These are phyloP conservation scores for Panagrolaimus sp. DNA, from an alignment of 1,140 invertebrate species.

Conservation along the genomic window DNA sequence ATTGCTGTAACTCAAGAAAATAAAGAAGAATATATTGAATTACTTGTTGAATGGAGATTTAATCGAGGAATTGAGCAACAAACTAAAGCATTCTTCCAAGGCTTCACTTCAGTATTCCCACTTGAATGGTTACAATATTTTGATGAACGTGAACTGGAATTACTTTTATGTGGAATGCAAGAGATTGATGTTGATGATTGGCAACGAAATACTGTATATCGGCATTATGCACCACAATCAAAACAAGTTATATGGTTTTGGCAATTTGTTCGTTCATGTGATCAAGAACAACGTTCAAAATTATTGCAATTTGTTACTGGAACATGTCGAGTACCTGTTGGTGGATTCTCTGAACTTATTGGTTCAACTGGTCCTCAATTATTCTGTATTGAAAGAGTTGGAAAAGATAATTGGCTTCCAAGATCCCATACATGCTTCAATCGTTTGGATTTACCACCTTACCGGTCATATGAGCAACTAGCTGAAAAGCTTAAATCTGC, in stretches of 20 bases:
- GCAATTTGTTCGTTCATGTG: constrained; percentile 84
- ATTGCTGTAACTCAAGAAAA: constrained; percentile 80
- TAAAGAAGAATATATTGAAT: constrained; percentile 89
- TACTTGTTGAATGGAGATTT: constrained; percentile 92
- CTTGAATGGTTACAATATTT: constrained; percentile 94
- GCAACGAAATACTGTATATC: constrained; percentile 88
- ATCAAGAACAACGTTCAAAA: constrained; percentile 84
- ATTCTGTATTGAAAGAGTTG: constrained; percentile 99
- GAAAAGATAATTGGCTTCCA: constrained; percentile 97
- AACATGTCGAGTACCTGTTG: constrained; percentile 86
- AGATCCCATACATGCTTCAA: constrained; percentile 94
- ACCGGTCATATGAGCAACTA: constrained; percentile 89
- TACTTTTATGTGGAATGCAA: constrained; percentile 92
- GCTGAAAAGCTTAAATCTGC: constrained; percentile 92
- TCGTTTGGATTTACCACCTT: constrained; percentile 85
- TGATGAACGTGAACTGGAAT: constrained; percentile 87
- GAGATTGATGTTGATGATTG: constrained; percentile 99
- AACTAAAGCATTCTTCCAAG: constrained; percentile 76
- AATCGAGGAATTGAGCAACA: constrained; percentile 88
- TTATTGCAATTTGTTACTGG: constrained; percentile 93
- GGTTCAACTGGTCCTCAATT: constrained; percentile 93
- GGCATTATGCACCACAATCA: constrained; percentile 84
- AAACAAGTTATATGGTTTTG: constrained; percentile 91
- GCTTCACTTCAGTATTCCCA: constrained; percentile 90
- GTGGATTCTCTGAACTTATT: constrained; percentile 82